A percentile compares a stretch with the other conserved stretches of the same genome.
Evolutionary conservation across 2,797 vertebrate genomes (phyloP).

Genomic region (Danionella dracula): DNA sequence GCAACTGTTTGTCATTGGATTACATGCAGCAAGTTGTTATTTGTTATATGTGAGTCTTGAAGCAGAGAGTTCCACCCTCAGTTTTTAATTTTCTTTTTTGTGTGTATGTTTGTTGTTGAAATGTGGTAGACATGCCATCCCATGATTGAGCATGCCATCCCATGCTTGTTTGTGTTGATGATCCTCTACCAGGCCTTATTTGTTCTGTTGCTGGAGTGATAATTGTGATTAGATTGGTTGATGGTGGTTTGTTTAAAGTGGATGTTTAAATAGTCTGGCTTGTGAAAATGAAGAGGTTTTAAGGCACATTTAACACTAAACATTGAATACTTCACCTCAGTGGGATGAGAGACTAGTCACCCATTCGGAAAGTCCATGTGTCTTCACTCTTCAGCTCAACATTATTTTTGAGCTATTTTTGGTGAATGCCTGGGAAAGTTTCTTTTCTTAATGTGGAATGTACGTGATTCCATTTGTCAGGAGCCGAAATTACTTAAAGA

Average conservation of each 20-base stretch:
- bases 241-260: constrained; percentile 8
- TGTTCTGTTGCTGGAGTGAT: constrained; percentile 2
- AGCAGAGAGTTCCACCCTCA: not conserved
- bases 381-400: not conserved
- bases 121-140: constrained; percentile 1
- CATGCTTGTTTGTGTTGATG: constrained; percentile 4
- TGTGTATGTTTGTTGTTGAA: not conserved
- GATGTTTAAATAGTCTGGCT: constrained; percentile 21
- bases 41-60: too few species aligned
- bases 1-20: too few species aligned
- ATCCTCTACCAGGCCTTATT: constrained; percentile 1
- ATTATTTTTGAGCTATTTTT: too few species aligned
- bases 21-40: constrained; percentile 9
- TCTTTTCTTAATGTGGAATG: too few species aligned
- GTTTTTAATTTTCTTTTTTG: not conserved
- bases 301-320: constrained; percentile 12
- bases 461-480: too few species aligned
- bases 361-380: not conserved
- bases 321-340: not conserved
- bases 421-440: too few species aligned
- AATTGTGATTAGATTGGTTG: constrained; percentile 14
- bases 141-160: constrained; percentile 1
- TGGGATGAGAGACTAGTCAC: not conserved
- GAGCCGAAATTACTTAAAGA: too few species aligned
- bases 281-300: not conserved